phyloP scores from a whole-genome alignment of 2,113 vertebrate genomes.

The Hippocampus mohnikei region DNA sequence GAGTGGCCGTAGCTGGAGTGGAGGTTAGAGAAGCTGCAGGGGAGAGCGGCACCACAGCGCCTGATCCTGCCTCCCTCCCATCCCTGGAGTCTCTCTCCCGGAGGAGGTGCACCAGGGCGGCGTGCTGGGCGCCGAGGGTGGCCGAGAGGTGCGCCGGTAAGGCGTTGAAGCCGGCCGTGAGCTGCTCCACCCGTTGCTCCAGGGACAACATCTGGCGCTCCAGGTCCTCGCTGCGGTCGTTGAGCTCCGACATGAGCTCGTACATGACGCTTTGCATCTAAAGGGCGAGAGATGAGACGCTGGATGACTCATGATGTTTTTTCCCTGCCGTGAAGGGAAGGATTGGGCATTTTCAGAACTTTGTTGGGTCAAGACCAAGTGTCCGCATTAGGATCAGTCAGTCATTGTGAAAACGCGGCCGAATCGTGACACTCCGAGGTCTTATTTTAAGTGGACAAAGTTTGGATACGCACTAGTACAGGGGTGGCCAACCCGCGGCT shows the following conservation, averaged over 20 bases:
- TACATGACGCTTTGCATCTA: slow-evolving; percentile 99
- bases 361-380: not conserved
- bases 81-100: slow-evolving; percentile 72
- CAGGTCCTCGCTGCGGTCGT: slow-evolving; percentile 94
- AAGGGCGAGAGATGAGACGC: not conserved
- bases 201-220: slow-evolving; percentile 94
- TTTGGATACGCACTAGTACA: not conserved
- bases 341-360: too few species aligned
- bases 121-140: slow-evolving; percentile 88
- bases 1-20: slow-evolving; percentile 36
- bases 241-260: slow-evolving; percentile 95
- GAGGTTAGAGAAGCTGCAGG: slow-evolving; percentile 39
- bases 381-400: not conserved
- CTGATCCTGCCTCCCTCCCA: slow-evolving; percentile 40
- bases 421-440: too few species aligned
- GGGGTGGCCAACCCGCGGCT: too few species aligned
- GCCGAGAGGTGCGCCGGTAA: slow-evolving; percentile 87
- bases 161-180: slow-evolving; percentile 83
- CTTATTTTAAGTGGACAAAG: not conserved
- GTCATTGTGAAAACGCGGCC: not conserved
- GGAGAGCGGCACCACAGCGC: slow-evolving; percentile 51
- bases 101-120: slow-evolving; percentile 84
- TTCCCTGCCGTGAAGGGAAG: not conserved
- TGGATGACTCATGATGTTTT: slow-evolving; percentile 4
- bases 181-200: slow-evolving; percentile 91